These are phyloP conservation scores for Galeruca laticollis DNA, from an alignment of 2,888 invertebrate species.

Conservation along the genomic window DNA sequence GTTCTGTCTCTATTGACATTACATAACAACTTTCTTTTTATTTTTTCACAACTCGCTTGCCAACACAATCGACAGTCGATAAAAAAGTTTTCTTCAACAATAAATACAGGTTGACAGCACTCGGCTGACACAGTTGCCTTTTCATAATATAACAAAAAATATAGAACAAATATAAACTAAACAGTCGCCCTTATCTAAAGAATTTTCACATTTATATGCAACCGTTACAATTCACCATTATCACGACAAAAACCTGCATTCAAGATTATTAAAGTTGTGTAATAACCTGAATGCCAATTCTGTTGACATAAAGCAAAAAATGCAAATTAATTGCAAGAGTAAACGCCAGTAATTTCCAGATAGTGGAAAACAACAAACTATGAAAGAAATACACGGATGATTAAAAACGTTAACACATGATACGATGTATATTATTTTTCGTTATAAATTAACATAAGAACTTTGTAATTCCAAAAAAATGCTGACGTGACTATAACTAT, in stretches of 20 bases:
- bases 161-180: too few relatives aligned
- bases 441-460: slow-evolving; percentile 58
- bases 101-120: too few relatives aligned
- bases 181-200: not conserved
- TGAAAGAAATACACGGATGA: slow-evolving; percentile 33
- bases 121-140: too few relatives aligned
- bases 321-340: slow-evolving; percentile 18
- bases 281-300: not conserved
- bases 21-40: too few relatives aligned
- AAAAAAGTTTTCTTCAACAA: too few relatives aligned
- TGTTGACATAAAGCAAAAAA: not conserved
- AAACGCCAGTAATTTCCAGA: slow-evolving; percentile 14
- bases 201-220: not conserved
- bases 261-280: not conserved
- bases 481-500: slow-evolving; percentile 63
- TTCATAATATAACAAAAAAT: too few relatives aligned
- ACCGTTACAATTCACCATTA: not conserved
- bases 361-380: not conserved
- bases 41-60: too few relatives aligned
- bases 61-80: too few relatives aligned
- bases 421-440: slow-evolving; percentile 52
- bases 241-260: not conserved
- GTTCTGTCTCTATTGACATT: too few relatives aligned
- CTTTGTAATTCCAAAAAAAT: slow-evolving; percentile 51
- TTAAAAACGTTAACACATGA: slow-evolving; percentile 48